Evolutionary conservation across 2,888 invertebrate species (phyloP).

Genomic region (Neria commutata): DNA sequence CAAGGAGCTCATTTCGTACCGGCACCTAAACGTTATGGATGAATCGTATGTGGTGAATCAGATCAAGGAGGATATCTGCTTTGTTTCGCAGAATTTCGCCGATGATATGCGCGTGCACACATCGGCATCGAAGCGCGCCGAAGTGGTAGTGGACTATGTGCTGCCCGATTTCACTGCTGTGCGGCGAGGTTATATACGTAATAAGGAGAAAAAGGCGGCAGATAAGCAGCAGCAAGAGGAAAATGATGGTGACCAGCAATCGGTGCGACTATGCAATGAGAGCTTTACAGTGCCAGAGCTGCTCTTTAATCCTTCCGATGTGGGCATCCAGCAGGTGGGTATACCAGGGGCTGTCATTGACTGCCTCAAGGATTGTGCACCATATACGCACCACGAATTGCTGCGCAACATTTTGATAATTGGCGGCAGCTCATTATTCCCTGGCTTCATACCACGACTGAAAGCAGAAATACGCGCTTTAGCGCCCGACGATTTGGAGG

Average conservation of each 20-base stretch:
- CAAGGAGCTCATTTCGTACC: slow-evolving; percentile 96
- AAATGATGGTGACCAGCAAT: slow-evolving; percentile 68
- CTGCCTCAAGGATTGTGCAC: slow-evolving; percentile 75
- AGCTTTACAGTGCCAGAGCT: slow-evolving; percentile 94
- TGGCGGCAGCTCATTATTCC: slow-evolving; percentile 81
- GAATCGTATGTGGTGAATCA: slow-evolving; percentile 99
- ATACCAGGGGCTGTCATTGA: slow-evolving; percentile 87
- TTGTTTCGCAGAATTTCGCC: slow-evolving; percentile 83
- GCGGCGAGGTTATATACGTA: slow-evolving; percentile 72
- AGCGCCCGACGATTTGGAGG: slow-evolving; percentile 77
- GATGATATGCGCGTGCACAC: slow-evolving; percentile 77
- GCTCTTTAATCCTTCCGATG: slow-evolving; percentile 91
- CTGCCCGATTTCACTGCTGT: slow-evolving; percentile 94
- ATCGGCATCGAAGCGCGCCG: slow-evolving; percentile 67
- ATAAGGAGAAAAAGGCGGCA: slow-evolving; percentile 38
- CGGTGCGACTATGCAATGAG: slow-evolving; percentile 88
- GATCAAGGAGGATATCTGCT: slow-evolving; percentile 97
- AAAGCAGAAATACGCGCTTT: slow-evolving; percentile 78
- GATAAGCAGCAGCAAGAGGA: slow-evolving; percentile 38
- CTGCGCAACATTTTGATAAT: slow-evolving; percentile 83
- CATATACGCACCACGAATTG: slow-evolving; percentile 76
- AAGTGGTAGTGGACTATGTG: slow-evolving; percentile 87
- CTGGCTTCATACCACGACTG: slow-evolving; percentile 82
- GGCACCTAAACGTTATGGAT: slow-evolving; percentile 96
- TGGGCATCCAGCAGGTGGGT: slow-evolving; percentile 90